These are phyloP conservation scores for Plectrocnemia conspersa DNA, from an alignment of 1,140 invertebrate genomes.

Conservation along the genomic window DNA sequence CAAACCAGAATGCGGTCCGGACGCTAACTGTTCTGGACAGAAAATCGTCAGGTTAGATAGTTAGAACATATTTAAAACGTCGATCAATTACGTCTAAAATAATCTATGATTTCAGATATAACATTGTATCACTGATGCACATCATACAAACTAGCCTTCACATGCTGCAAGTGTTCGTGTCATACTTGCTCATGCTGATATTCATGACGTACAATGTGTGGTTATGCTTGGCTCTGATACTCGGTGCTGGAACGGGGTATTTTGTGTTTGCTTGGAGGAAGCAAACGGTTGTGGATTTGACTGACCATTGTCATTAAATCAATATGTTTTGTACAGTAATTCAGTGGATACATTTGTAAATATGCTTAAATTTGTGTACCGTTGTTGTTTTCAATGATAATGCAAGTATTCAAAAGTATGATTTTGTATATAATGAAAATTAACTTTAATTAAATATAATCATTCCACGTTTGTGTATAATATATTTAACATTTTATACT, in stretches of 20 bases:
- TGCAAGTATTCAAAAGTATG: too few relatives aligned
- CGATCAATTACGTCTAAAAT: constrained; percentile 5
- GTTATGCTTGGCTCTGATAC: constrained; percentile 84
- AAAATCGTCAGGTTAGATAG: constrained; percentile 42
- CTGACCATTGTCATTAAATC: constrained; percentile 88
- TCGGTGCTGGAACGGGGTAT: constrained; percentile 86
- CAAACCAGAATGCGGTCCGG: constrained; percentile 57
- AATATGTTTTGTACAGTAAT: too few relatives aligned
- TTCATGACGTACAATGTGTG: constrained; percentile 99
- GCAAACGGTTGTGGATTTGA: constrained; percentile 80
- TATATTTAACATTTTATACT: too few relatives aligned
- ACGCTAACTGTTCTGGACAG: constrained; percentile 58
- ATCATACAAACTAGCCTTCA: constrained; percentile 85
- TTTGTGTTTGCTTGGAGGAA: constrained; percentile 94
- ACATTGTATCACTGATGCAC: constrained; percentile 77
- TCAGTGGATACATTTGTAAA: too few relatives aligned
- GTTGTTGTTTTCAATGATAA: too few relatives aligned
- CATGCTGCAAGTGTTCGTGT: constrained; percentile 82
- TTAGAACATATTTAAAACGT: neutral
- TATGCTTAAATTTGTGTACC: too few relatives aligned
- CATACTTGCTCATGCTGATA: constrained; percentile 93
- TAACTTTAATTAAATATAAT: too few relatives aligned
- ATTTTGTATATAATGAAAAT: too few relatives aligned
- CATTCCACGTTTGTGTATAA: too few relatives aligned
- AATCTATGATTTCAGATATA: constrained; percentile 56